A percentile compares a stretch with the other conserved stretches of the same genome.
These are phyloP conservation scores for Peromyscus melanophrys DNA, from an alignment of 2,797 vertebrate species.

Conservation along the genomic window DNA sequence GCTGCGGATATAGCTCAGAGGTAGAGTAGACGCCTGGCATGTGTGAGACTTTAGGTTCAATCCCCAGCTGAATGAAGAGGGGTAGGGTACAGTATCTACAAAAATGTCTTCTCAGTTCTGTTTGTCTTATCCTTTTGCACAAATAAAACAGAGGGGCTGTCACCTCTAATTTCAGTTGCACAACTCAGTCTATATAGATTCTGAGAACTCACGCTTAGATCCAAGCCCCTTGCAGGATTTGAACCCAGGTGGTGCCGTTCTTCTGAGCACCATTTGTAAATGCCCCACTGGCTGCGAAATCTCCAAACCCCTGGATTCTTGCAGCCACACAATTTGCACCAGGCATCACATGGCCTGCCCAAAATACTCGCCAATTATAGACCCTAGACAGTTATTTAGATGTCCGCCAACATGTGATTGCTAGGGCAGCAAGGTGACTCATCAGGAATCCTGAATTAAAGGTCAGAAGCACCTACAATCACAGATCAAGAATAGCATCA, in stretches of 20 bases:
- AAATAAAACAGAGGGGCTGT: neutral
- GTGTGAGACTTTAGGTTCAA: neutral
- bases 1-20: neutral
- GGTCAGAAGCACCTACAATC: slow-evolving; percentile 48
- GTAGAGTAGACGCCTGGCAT: neutral
- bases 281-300: neutral
- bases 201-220: neutral
- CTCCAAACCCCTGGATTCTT: neutral
- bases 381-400: slow-evolving; percentile 43
- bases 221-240: neutral
- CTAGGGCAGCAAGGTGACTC: slow-evolving; percentile 52
- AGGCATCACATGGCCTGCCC: slow-evolving; percentile 28
- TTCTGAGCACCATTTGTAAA: neutral
- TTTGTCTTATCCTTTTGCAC: slow-evolving; percentile 3
- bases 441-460: slow-evolving; percentile 62
- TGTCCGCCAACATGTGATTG: slow-evolving; percentile 2
- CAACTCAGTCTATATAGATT: neutral
- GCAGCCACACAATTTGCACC: neutral
- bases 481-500: slow-evolving; percentile 50
- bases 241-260: neutral
- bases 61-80: neutral
- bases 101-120: neutral
- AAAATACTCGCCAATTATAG: slow-evolving; percentile 45
- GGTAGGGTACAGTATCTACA: neutral
- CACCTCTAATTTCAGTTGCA: neutral